Evolutionary conservation across 2,888 invertebrate species (phyloP).

Genomic region (Lasioglossum pauxillum): DNA sequence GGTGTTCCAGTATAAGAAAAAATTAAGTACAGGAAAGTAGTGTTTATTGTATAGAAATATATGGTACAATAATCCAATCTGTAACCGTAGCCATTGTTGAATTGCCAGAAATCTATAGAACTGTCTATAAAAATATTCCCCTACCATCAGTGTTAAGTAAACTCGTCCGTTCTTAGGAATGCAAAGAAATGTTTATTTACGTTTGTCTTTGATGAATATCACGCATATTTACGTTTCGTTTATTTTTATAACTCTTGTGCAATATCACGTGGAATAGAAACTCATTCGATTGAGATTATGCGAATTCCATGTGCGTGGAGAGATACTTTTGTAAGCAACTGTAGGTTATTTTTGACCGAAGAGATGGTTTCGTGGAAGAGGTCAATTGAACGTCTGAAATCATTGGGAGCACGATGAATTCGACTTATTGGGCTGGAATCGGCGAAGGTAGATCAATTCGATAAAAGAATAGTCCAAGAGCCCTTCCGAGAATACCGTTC

Average conservation of each 20-base stretch:
- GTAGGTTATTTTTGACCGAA: constrained; percentile 17
- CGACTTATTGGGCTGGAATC: neutral
- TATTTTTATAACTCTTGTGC: neutral
- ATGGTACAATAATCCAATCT: too few relatives aligned
- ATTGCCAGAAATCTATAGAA: neutral
- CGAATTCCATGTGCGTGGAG: neutral
- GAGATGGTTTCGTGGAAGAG: constrained; percentile 9
- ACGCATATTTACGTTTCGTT: neutral
- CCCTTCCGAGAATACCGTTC: neutral
- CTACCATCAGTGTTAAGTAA: neutral
- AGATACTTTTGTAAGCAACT: constrained; percentile 13
- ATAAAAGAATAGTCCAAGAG: neutral
- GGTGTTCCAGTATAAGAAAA: neutral
- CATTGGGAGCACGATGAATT: neutral
- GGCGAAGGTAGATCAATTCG: neutral
- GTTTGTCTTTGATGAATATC: neutral
- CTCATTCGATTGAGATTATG: neutral
- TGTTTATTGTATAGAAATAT: neutral
- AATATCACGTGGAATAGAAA: neutral
- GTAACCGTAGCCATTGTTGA: neutral
- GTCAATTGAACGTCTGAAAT: constrained; percentile 1
- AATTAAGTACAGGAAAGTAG: neutral
- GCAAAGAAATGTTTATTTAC: neutral
- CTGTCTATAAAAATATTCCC: neutral
- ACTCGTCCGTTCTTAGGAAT: neutral